Evolutionary conservation across 2,888 invertebrate species (phyloP), one percentile per base, ranked within the genome.

Genomic region (Lasioglossum oenotherae): DNA sequence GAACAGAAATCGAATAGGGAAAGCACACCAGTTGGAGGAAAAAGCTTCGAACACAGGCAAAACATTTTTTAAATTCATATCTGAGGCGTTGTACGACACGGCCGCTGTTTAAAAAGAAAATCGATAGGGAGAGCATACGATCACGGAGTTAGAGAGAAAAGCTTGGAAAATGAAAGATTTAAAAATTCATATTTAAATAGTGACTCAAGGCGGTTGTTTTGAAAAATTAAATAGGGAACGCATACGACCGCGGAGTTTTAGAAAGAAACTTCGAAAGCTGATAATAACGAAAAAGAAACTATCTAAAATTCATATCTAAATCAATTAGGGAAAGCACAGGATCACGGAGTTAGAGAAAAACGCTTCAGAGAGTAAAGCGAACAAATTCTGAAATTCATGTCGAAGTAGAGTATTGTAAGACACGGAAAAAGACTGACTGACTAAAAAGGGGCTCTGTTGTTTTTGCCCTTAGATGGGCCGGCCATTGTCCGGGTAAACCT

Each of bases 401-500:
- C 82, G 10, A 67, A 89, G 83, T 90, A 90, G 90, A 90, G 90
- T 89, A 88, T 86, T 90, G 85, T 90, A 86, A 85, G 82, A 88
- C 80, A 85, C 69, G 84, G 85, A 71, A 85, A 88, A 85, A 4
- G 81, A 75, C 79, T 87, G 82, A 88, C 81, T 89, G 84, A 91
- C 90, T 91, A 91, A 91, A 90, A 94, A 91, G 93, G 94, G 94
- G 92, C 94, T 94, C 89, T 95, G 90, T 95, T 95, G 91, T 95
- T 95, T 95, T 95, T 95, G 94, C 95, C 94, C 95, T 93, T 95
- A 98, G 98, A 98, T 97, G 99, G 99, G 96, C 98, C 99, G 95
- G 98, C 99, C 96, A 97, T 98, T 96, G 99, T 99, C 96, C 98
- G 97, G 96, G 98, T 99, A 96, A 99, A 99, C 98, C 98, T 99